phyloP scores from a whole-genome alignment of 2,113 vertebrate genomes.

The Neodon shergylaensis region DNA sequence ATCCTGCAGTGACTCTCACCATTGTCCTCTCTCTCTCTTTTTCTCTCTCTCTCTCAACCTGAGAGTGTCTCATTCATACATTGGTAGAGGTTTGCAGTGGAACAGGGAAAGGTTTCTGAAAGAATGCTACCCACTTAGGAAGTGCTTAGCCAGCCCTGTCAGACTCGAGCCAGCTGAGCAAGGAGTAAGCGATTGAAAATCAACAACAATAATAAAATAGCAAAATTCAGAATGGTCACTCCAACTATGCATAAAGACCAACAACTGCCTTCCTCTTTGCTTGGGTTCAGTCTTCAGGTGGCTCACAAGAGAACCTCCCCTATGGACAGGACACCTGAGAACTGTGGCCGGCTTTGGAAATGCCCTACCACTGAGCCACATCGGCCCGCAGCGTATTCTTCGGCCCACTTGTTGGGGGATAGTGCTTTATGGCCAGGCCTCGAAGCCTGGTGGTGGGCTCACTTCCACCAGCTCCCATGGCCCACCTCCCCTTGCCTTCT shows the following conservation, averaged over 20 bases:
- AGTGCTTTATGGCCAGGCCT: neutral
- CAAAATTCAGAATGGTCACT: neutral
- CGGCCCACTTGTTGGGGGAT: neutral
- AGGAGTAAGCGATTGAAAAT: neutral
- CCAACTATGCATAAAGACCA: neutral
- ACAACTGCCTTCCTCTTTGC: neutral
- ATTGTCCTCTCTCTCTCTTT: neutral
- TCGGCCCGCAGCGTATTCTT: accelerated
- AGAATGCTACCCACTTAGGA: neutral
- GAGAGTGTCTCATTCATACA: slow-evolving; percentile 55
- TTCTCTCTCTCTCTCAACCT: too few relatives aligned
- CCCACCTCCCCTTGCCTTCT: neutral
- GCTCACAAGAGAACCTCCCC: neutral
- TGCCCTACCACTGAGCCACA: neutral
- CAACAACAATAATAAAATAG: neutral
- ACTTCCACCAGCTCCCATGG: neutral
- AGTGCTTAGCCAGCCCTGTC: neutral
- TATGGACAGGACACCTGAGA: neutral
- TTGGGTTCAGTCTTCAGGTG: neutral
- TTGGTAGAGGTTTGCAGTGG: neutral
- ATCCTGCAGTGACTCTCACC: neutral
- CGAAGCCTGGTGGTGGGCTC: too few relatives aligned
- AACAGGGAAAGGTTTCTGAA: neutral
- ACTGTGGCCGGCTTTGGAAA: accelerated
- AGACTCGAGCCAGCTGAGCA: neutral